phyloP scores from a whole-genome alignment of 2,113 vertebrate genomes.

The Sphyrna mokarran region DNA sequence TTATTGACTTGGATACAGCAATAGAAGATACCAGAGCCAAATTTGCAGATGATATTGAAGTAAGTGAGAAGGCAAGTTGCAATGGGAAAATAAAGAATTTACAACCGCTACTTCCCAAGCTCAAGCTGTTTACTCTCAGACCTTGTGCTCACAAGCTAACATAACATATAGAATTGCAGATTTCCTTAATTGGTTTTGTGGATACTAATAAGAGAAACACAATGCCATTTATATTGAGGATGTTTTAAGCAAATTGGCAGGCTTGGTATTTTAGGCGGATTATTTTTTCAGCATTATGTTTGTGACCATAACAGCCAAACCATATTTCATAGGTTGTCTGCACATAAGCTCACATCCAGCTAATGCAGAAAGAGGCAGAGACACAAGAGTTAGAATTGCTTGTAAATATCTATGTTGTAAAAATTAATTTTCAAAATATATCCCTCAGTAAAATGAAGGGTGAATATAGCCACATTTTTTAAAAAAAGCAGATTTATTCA shows the following conservation, averaged over 20 bases:
- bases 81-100: no score
- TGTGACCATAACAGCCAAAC: neutral
- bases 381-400: neutral
- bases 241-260: neutral
- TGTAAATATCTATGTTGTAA: neutral
- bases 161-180: neutral
- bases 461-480: neutral
- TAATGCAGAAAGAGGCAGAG: neutral
- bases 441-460: neutral
- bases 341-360: neutral
- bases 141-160: neutral
- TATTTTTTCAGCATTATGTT: neutral
- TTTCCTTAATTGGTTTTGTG: neutral
- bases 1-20: no score
- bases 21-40: no score
- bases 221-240: neutral
- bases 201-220: neutral
- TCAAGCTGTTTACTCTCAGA: neutral
- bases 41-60: no score
- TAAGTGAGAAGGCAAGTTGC: no score
- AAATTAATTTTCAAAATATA: neutral
- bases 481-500: neutral
- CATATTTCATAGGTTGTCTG: neutral
- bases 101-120: neutral
- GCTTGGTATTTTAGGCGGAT: neutral